phyloP scores from a whole-genome alignment of 2,797 vertebrate species.

The Dryobates pubescens region DNA sequence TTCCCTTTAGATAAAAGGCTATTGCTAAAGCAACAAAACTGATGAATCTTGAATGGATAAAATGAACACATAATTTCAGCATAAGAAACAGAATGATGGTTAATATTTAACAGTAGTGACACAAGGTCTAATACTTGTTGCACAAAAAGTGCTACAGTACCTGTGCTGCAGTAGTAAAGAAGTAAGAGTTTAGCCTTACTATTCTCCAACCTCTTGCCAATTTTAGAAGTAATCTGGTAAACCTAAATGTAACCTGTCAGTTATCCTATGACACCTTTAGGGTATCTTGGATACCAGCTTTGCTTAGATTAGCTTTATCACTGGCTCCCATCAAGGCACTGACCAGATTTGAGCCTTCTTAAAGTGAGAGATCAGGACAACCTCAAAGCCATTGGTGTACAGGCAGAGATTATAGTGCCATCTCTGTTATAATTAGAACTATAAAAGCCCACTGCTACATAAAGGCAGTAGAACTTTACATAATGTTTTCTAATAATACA shows the following conservation, averaged over 20 bases:
- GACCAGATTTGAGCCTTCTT: background rate
- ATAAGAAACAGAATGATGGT: background rate
- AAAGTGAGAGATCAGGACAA: background rate
- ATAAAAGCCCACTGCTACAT: background rate
- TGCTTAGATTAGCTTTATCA: constrained; percentile 45
- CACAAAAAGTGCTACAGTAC: background rate
- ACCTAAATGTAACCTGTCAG: background rate
- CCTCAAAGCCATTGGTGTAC: background rate
- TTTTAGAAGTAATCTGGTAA: constrained; percentile 24
- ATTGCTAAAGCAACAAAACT: background rate
- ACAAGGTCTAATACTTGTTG: background rate
- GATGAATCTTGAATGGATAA: background rate
- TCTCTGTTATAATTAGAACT: background rate
- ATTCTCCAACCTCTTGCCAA: background rate
- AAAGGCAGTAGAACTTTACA: background rate
- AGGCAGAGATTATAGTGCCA: background rate
- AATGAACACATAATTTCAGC: background rate
- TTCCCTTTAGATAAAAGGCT: background rate
- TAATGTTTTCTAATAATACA: background rate
- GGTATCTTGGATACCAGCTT: background rate
- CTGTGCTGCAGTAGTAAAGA: background rate
- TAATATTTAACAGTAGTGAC: background rate
- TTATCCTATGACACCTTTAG: constrained; percentile 1
- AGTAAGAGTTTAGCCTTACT: background rate
- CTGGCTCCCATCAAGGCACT: background rate